These are phyloP conservation scores for Mus caroli DNA, from an alignment of 2,797 vertebrate genomes.

Conservation along the genomic window DNA sequence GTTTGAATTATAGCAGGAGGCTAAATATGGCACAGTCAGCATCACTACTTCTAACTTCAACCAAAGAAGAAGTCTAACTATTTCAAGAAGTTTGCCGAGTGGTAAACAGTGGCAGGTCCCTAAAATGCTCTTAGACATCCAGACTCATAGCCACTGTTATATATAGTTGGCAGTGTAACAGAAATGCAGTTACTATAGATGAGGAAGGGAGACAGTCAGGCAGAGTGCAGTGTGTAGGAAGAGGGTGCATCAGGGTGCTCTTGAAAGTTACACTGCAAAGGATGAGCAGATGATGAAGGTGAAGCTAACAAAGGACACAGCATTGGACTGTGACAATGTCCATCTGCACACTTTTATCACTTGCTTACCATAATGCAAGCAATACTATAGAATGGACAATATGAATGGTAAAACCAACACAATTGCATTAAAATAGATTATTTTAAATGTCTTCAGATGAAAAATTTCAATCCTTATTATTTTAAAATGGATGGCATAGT, in stretches of 20 bases:
- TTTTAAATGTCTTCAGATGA: background rate
- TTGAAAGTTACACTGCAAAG: constrained; percentile 32
- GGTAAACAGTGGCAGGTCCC: background rate
- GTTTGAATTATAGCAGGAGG: constrained; percentile 45
- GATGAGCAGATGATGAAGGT: background rate
- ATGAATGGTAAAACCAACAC: background rate
- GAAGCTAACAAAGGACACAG: background rate
- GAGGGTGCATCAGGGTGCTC: background rate
- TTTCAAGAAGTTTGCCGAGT: background rate
- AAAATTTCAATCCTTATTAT: background rate
- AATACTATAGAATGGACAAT: background rate
- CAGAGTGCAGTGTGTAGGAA: background rate
- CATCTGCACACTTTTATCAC: background rate
- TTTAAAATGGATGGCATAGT: background rate
- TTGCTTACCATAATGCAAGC: background rate
- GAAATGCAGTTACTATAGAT: background rate
- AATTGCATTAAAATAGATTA: background rate
- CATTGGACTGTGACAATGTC: background rate
- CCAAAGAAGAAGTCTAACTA: background rate
- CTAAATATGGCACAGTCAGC: constrained; percentile 59
- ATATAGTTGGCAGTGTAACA: background rate
- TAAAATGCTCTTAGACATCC: background rate
- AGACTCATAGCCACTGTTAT: background rate
- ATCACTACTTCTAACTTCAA: background rate
- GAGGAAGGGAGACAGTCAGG: background rate